Conservation (phyloP, 2,797 vertebrate genomes). For the Artibeus jamaicensis region DNA sequence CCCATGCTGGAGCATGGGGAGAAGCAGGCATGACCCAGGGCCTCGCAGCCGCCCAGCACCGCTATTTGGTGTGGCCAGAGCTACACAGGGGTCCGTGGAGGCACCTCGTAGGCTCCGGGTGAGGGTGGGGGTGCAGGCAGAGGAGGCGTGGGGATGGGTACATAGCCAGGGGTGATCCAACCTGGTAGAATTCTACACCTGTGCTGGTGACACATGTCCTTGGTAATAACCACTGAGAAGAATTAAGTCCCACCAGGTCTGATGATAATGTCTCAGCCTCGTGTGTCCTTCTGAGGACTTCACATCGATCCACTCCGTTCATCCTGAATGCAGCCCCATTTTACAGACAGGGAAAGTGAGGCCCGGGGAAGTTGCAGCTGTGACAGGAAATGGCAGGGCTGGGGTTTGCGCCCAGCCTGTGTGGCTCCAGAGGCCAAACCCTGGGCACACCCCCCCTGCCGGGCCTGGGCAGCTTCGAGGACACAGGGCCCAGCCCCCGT, state of each 20-base stretch:
- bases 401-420: neutral
- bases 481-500: rapidly evolving
- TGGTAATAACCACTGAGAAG: neutral
- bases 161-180: neutral
- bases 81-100: rapidly evolving
- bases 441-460: neutral
- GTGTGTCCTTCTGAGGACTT: neutral
- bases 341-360: neutral
- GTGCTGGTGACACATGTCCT: rapidly evolving
- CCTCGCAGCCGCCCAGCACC: neutral
- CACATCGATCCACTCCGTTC: neutral
- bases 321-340: neutral
- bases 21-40: rapidly evolving
- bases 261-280: neutral
- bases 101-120: rapidly evolving
- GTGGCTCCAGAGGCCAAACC: neutral
- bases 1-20: rapidly evolving
- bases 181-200: neutral
- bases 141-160: rapidly evolving
- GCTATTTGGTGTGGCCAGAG: neutral
- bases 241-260: neutral
- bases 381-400: neutral
- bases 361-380: neutral
- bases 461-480: rapidly evolving
- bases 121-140: rapidly evolving